Conservation (phyloP, 2,113 vertebrate species). For the Gymnarchus niloticus region DNA sequence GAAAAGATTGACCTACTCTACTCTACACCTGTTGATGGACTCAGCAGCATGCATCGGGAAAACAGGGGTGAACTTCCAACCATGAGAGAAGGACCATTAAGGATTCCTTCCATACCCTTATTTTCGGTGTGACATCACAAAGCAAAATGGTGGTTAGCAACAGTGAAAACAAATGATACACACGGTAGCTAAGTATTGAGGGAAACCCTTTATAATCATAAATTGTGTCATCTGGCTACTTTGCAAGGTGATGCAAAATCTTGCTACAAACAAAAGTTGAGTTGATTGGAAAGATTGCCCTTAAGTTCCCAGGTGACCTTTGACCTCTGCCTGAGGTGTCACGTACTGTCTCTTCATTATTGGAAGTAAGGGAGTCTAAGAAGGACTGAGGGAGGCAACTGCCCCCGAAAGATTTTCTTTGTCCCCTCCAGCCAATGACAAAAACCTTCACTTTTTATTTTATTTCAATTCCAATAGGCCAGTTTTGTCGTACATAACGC, state of each 20-base stretch:
- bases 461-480: not conserved
- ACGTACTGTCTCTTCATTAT: not conserved
- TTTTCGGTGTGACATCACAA: too few relatives aligned
- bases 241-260: too few relatives aligned
- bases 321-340: not conserved
- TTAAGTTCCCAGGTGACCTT: not conserved
- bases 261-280: too few relatives aligned
- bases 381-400: not conserved
- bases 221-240: too few relatives aligned
- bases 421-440: not conserved
- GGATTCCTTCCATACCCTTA: too few relatives aligned
- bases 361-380: not conserved
- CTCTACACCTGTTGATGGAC: not conserved
- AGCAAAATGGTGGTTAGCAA: too few relatives aligned
- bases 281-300: too few relatives aligned
- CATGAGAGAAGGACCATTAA: not conserved
- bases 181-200: too few relatives aligned
- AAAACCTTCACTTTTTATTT: not conserved
- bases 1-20: not conserved
- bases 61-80: not conserved
- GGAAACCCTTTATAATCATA: too few relatives aligned
- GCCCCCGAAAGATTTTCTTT: not conserved
- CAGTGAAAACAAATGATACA: too few relatives aligned
- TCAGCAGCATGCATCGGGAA: not conserved
- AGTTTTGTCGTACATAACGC: not conserved